Percentiles rank a stretch among this genome's conserved stretches.
These are phyloP conservation scores for Crocodylus rhombifer DNA, from an alignment of 2,797 vertebrate genomes.

Conservation along the genomic window DNA sequence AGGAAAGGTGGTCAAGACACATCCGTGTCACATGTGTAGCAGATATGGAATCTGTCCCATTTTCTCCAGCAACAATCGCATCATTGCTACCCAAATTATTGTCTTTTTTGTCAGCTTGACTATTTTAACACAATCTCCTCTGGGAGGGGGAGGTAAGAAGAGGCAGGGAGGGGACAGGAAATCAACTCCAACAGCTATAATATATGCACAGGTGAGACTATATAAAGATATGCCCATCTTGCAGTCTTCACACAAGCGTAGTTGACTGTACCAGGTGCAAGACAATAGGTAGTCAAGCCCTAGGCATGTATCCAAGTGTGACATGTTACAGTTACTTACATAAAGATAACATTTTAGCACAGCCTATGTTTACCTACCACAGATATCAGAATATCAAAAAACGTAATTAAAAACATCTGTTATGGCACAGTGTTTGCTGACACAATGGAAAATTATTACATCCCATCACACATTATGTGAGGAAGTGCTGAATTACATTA, in stretches of 20 bases:
- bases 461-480: background rate
- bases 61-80: fast-evolving
- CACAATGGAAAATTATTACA: constrained; percentile 18
- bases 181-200: background rate
- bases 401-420: constrained; percentile 34
- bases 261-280: background rate
- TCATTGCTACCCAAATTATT: background rate
- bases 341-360: background rate
- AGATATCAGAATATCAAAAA: background rate
- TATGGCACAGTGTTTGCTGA: constrained; percentile 27
- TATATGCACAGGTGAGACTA: fast-evolving
- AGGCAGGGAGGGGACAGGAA: too few species aligned
- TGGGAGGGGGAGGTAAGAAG: background rate
- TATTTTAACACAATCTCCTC: background rate
- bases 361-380: background rate
- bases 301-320: background rate
- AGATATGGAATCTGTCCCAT: background rate
- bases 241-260: background rate
- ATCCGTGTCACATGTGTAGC: background rate
- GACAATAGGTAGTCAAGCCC: background rate
- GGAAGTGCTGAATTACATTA: background rate
- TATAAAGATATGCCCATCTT: background rate
- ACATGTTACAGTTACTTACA: background rate
- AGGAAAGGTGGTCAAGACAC: background rate
- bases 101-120: background rate